Base-by-base conservation (phyloP, 1,140 invertebrate species). In the Magallana angulata region DNA sequence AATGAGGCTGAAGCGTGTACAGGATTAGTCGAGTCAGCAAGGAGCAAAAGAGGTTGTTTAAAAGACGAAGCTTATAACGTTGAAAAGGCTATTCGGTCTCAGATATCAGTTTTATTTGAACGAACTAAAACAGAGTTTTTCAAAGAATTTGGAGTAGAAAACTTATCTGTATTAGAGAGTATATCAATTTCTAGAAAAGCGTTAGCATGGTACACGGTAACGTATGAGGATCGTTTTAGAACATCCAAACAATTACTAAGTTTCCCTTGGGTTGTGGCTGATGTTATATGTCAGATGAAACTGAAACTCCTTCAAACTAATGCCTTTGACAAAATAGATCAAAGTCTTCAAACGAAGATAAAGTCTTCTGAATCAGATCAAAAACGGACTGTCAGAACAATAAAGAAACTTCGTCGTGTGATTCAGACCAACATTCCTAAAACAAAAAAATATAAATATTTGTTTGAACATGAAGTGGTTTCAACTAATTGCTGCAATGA, bases 1-100 rank as follows among this genome's bases (percentile, higher is more conserved):
- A 87, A 80, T 18, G 85, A 87, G 56, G 71, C 85, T n/a, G 85
- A 87, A 87, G 30, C 71, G 7, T 36, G 82, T 56, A 81, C 80
- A 8, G 85, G 85, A 59, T 57, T 82, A 7, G 48, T 87, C 12
- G 36, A 48, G 48, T 62, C 36, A 64, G 24, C 82, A 11, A 60
- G 36, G 12, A 57, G 36, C 12, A 18, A 57, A n/a, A 36, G 81
- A 57, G 85, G 85, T 9, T 83, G 60, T 16, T 36, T 83, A 7
- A 60, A 83, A 8, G 68, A 87, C 57, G 85, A 87, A 48, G 82
- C 62, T 24, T 82, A 57, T 64, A 81, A 87, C n/a, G 7, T 87
- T 7, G 81, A 14, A 9, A 57, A 83, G 12, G 11, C 64, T 57
- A 60, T 87, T 12, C 57, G 82, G 36, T 30, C 30, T 16, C 82